Evolutionary conservation across 2,113 vertebrate species (phyloP).

Genomic region (Syngnathus scovelli): DNA sequence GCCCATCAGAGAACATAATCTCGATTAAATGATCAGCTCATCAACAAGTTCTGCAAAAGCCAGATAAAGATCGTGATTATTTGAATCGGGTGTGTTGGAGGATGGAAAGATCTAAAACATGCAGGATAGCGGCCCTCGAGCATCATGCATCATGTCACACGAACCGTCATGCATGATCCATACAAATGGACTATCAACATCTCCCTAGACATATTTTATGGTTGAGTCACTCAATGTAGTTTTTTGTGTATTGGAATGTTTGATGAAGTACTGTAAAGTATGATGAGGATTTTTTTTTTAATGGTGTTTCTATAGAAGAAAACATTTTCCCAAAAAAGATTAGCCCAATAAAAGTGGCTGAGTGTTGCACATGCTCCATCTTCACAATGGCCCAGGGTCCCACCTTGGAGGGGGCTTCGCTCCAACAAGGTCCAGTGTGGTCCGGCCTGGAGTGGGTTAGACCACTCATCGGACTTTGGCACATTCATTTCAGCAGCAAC

Average conservation of each 20-base stretch:
- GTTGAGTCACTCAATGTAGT: background rate
- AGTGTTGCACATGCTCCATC: slow-evolving; percentile 39
- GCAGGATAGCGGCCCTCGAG: too few species aligned
- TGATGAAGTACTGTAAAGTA: background rate
- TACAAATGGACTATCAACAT: background rate
- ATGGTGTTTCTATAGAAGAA: background rate
- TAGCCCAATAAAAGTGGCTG: background rate
- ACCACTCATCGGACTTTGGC: slow-evolving; percentile 69
- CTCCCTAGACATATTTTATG: background rate
- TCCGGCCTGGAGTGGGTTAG: slow-evolving; percentile 61
- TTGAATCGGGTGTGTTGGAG: too few species aligned
- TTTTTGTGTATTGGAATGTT: background rate
- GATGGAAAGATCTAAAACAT: too few species aligned
- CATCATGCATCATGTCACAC: too few species aligned
- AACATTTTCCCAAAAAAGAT: background rate
- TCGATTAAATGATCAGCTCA: too few species aligned
- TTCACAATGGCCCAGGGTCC: slow-evolving; percentile 43
- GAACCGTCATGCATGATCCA: too few species aligned
- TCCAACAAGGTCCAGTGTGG: slow-evolving; percentile 66
- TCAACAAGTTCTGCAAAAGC: too few species aligned
- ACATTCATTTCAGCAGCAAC: slow-evolving; percentile 72
- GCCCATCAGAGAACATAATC: too few species aligned
- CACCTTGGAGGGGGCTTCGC: slow-evolving; percentile 62
- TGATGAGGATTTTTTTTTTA: background rate
- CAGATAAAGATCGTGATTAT: too few species aligned